Evolutionary conservation across 2,797 vertebrate species (phyloP), one percentile per base, ranked within the genome.

Genomic region (Petrocephalus schoutedeni): DNA sequence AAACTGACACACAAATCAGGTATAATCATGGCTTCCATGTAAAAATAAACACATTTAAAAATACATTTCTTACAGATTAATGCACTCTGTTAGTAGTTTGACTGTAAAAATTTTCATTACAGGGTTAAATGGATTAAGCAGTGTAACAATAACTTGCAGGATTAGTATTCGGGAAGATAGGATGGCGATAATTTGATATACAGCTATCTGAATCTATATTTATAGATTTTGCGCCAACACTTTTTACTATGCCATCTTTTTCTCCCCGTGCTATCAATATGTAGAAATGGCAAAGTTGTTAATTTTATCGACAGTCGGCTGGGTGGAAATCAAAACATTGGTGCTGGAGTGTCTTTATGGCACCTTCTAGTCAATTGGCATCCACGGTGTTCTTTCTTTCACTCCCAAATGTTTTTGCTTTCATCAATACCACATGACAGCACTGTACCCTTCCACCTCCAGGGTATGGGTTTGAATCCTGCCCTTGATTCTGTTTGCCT

Each of bases 1-100:
- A 84, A 84, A 90, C 90, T 91, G 89, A 89, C 88, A 90, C 88
- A 90, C 85, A 88, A 90, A 91, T 92, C 89, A 93, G 93, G 94
- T 91, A 91, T 89, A 32, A 64, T 89, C 92, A 92, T 93, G 58
- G 90, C 90, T 88, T 92, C 86, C 85, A 86, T 54, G 89, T 89
- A 89, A 89, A 91, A 91, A 90, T 88, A 90, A 90, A 90, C 86
- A 90, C 51, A 89, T 91, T 89, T 87, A 88, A 90, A 85, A 91
- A 93, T 90, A 88, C 61, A 89, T 89, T 86, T 88, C 16, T 51
- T 74, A 74, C 57, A 87, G 84, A 87, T 88, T 74, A 89, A 89
- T 91, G 85, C 64, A 64, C 83, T 90, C 4, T 87, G 87, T 91
- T 86, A 77, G 5, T 45, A 49, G 71, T n/a, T 6, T 1, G 32